phyloP scores from a whole-genome alignment of 2,888 invertebrate species.

The Polymixis lichenea region DNA sequence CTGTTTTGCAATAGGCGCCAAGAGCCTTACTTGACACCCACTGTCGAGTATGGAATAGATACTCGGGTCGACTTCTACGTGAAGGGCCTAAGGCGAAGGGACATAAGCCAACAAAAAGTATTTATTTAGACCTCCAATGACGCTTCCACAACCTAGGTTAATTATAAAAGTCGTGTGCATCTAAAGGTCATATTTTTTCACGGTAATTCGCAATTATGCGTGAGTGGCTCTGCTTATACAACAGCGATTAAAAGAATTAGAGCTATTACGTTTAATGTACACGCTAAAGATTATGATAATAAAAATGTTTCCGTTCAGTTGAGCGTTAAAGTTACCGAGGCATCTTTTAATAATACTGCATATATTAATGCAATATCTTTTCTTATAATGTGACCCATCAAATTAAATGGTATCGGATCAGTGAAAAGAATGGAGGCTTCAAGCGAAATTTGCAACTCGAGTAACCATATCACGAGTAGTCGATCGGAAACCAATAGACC shows the following conservation, averaged over 20 bases:
- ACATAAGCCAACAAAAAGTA: slow-evolving; percentile 42
- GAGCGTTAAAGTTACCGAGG: slow-evolving; percentile 63
- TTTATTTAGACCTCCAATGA: slow-evolving; percentile 63
- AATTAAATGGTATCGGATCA: slow-evolving; percentile 29
- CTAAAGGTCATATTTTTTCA: slow-evolving; percentile 83
- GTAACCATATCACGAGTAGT: slow-evolving; percentile 52
- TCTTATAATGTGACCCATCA: slow-evolving; percentile 33
- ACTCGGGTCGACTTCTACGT: neutral
- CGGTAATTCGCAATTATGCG: slow-evolving; percentile 79
- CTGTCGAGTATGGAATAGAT: neutral
- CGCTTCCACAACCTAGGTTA: slow-evolving; percentile 63
- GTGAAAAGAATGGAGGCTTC: slow-evolving; percentile 43
- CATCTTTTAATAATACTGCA: slow-evolving; percentile 39
- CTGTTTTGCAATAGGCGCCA: slow-evolving; percentile 10
- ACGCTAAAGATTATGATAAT: slow-evolving; percentile 76
- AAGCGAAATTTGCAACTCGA: slow-evolving; percentile 64
- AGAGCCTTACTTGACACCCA: neutral
- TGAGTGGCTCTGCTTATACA: slow-evolving; percentile 73
- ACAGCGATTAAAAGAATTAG: slow-evolving; percentile 83
- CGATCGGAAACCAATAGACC: slow-evolving; percentile 74
- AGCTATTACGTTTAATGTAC: slow-evolving; percentile 76
- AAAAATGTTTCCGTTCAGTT: slow-evolving; percentile 73
- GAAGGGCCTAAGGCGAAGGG: slow-evolving; percentile 1
- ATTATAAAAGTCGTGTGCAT: slow-evolving; percentile 77
- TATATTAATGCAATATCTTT: slow-evolving; percentile 18